phyloP scores from a whole-genome alignment of 2,888 invertebrate genomes.

The Pollenia griseotomentosa region DNA sequence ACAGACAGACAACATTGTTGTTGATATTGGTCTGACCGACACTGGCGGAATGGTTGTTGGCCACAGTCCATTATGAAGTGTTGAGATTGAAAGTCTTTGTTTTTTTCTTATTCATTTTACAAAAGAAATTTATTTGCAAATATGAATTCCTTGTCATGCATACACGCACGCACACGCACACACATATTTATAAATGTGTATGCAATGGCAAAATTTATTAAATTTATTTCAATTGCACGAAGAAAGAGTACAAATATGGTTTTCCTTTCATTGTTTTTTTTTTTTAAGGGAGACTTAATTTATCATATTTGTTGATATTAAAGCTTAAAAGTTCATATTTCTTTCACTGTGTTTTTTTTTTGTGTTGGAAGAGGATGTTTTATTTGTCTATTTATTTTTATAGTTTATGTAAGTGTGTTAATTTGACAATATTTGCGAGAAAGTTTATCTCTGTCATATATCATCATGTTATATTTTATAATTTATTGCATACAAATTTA shows the following conservation, averaged over 20 bases:
- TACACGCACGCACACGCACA: neutral
- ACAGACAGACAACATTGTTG: conserved; percentile 49
- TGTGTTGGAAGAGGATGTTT: neutral
- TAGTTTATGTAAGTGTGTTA: conserved; percentile 62
- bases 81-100: conserved; percentile 58
- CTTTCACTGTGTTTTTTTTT: neutral
- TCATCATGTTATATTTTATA: conserved; percentile 62
- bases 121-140: conserved; percentile 37
- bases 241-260: neutral
- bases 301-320: conserved; percentile 46
- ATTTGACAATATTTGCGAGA: conserved; percentile 72
- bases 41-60: conserved; percentile 29
- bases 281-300: neutral
- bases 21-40: conserved; percentile 47
- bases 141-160: conserved; percentile 12
- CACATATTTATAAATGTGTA: too few species aligned
- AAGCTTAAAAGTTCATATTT: conserved; percentile 24
- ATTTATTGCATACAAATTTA: conserved; percentile 62
- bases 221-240: conserved; percentile 40
- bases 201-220: conserved; percentile 1
- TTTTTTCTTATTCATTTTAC: neutral
- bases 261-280: neutral
- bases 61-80: conserved; percentile 71
- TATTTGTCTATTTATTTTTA: conserved; percentile 25
- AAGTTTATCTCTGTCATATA: conserved; percentile 65